These are phyloP conservation scores for Sarcoramphus papa DNA, from an alignment of 2,797 vertebrate species.

Conservation along the genomic window DNA sequence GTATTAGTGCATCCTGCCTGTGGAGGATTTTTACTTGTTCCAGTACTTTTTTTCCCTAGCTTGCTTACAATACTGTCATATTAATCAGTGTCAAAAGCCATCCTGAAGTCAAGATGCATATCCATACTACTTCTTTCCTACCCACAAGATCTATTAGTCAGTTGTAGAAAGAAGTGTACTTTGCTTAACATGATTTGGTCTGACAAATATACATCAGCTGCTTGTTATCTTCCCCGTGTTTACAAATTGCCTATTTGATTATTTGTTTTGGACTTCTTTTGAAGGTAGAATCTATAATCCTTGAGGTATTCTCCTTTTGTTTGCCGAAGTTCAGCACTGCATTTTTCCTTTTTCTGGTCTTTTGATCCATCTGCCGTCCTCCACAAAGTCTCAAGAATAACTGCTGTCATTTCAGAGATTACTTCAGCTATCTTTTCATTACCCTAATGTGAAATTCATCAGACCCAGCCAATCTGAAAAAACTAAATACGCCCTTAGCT, in stretches of 20 bases:
- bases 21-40: neutral
- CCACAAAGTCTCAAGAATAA: neutral
- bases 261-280: neutral
- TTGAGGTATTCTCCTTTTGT: neutral
- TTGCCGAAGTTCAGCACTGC: neutral
- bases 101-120: neutral
- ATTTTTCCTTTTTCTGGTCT: neutral
- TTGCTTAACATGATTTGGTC: neutral
- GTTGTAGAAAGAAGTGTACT: neutral
- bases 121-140: neutral
- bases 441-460: neutral
- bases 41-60: neutral
- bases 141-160: neutral
- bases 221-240: neutral
- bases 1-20: neutral
- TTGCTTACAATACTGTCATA: neutral
- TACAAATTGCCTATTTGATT: neutral
- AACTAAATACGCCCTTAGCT: neutral
- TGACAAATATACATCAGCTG: neutral
- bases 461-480: neutral
- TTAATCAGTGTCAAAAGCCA: neutral
- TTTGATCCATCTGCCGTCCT: neutral
- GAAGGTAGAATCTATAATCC: neutral
- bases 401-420: neutral
- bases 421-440: neutral